These are phyloP conservation scores for Campylomormyrus numenius DNA, from an alignment of 2,113 vertebrate species.

Conservation along the genomic window DNA sequence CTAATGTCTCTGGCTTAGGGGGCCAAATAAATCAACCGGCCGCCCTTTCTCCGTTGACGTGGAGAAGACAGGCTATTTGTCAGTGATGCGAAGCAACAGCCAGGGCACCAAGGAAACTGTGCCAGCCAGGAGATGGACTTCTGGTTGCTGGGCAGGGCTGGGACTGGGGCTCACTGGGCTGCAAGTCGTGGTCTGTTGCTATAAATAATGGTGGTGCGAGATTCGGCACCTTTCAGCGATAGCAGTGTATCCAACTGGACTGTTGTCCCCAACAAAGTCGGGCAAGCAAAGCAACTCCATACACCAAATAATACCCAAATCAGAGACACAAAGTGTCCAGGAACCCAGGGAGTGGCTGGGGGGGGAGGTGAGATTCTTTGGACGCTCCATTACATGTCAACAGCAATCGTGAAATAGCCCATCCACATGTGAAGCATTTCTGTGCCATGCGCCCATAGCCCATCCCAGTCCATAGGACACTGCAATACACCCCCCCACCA, in stretches of 20 bases:
- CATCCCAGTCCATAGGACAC: neutral
- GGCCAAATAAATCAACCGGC: neutral
- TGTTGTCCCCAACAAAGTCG: slow-evolving; percentile 1
- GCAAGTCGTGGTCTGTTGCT: neutral
- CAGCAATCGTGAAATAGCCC: slow-evolving; percentile 2
- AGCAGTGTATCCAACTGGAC: neutral
- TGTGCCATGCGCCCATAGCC: neutral
- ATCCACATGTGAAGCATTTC: neutral
- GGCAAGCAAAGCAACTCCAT: neutral
- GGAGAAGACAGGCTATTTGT: neutral
- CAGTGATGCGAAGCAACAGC: neutral
- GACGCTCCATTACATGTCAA: slow-evolving; percentile 1
- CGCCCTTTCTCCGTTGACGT: neutral
- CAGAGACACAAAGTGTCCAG: neutral
- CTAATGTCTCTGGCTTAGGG: neutral
- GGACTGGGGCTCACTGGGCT: neutral
- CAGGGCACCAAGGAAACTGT: neutral
- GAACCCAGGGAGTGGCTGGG: neutral
- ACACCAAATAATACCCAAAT: neutral
- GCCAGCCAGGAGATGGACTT: neutral
- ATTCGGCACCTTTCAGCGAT: neutral
- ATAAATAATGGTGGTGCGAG: neutral
- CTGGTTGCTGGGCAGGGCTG: neutral
- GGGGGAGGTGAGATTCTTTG: neutral
- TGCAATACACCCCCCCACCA: neutral